Evolutionary conservation across 1,140 invertebrate species (phyloP), one percentile per base, ranked within the genome.

Genomic region (Platorchestia sp.): DNA sequence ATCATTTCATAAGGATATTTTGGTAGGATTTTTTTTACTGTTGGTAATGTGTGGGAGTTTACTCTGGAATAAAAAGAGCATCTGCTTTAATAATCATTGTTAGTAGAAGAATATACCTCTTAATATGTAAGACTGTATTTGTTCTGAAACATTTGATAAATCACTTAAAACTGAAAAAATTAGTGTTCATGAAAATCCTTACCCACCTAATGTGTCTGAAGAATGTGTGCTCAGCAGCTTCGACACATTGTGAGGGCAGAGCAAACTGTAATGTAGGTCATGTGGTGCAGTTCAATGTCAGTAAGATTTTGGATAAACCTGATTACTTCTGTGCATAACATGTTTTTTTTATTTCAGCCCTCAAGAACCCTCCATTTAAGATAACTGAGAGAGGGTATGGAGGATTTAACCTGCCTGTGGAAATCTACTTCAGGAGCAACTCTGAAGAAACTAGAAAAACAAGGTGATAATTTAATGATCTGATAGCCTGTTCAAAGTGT

Each of bases 381-480:
- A 97, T 97, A 10, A 95, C 96, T 10, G 97, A 97, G 96, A 97
- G 97, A 53, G 97, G 97, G 1, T 97, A 97, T 97, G 97, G 97
- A 95, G 97, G 97, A 0, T 97, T 97, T 96, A 96, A 96, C 6
- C 96, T 97, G 90, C 97, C 97, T 27, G 97, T 97, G 93, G 97
- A 97, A 44, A 97, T 97, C 40, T 97, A 97, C 96, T 97, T 97
- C 96, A 97, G 97, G 47, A 97, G 97, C 96, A 97, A 97, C 96
- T 97, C 97, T 95, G 97, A 97, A 95, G 91, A 93, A 93, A 93
- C 91, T 22, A 93, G 91, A n/a, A 93, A 93, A 93, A 93, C 91
- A 5, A 93, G 91, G 91, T 93, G n/a, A 75, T 75, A 19, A 75
- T 75, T 75, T 75, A 75, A 75, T 19, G 10, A 3, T 75, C 36